These are phyloP conservation scores for Plumapathes pennacea DNA, from an alignment of 92 coral and sea anemone species.

Conservation along the genomic window DNA sequence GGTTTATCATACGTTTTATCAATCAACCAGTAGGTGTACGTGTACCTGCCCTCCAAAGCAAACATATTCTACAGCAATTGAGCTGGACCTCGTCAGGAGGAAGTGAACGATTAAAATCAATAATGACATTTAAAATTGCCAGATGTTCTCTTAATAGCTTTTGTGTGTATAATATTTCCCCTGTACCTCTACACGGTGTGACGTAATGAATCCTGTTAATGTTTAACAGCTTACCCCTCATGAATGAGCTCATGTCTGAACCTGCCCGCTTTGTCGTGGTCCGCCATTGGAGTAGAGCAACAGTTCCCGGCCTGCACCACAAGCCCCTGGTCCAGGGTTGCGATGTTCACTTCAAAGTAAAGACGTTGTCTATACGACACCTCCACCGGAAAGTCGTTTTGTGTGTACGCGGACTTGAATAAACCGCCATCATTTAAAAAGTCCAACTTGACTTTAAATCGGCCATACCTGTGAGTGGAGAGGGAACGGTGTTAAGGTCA, in stretches of 20 bases:
- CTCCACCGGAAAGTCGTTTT: slow-evolving; percentile 71
- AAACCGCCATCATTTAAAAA: slow-evolving; percentile 51
- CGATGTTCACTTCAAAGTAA: slow-evolving; percentile 83
- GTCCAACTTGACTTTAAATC: slow-evolving; percentile 73
- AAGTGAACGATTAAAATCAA: too few species aligned
- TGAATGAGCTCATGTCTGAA: slow-evolving; percentile 72
- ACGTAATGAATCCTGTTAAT: too few species aligned
- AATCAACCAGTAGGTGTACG: too few species aligned
- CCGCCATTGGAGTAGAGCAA: slow-evolving; percentile 81
- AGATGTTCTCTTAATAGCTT: too few species aligned
- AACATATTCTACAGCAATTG: too few species aligned
- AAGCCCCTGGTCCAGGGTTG: slow-evolving; percentile 64
- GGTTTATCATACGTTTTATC: too few species aligned
- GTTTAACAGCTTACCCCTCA: slow-evolving; percentile 83
- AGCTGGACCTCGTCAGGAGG: too few species aligned
- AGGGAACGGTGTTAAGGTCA: neutral
- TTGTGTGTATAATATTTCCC: too few species aligned
- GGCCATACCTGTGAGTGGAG: slow-evolving; percentile 46
- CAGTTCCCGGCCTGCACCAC: slow-evolving; percentile 77
- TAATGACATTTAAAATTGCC: too few species aligned
- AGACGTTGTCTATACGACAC: slow-evolving; percentile 63
- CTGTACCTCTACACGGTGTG: too few species aligned
- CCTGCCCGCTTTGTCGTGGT: slow-evolving; percentile 76
- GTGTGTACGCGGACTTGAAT: slow-evolving; percentile 46
- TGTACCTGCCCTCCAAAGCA: too few species aligned